Conservation (phyloP, 2,113 vertebrate species). For the Scatophagus argus region DNA sequence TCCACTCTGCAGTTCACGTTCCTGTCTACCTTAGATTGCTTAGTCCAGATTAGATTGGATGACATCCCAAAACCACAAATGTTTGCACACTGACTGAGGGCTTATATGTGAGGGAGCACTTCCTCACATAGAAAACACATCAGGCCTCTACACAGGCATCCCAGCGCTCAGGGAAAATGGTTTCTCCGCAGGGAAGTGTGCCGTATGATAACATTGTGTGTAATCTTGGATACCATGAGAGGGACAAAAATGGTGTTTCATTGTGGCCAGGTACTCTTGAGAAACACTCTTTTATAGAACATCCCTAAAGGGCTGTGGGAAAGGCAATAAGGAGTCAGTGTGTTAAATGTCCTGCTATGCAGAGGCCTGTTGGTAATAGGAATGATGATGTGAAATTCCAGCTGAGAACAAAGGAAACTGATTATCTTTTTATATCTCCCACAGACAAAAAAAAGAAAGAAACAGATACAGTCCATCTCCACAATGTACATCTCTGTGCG, state of each 20-base stretch:
- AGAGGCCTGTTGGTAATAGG: constrained; percentile 46
- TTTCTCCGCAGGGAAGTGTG: constrained; percentile 56
- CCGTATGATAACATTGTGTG: constrained; percentile 68
- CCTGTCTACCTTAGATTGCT: background rate
- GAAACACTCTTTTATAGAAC: constrained; percentile 53
- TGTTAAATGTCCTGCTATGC: constrained; percentile 51
- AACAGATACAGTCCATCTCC: background rate
- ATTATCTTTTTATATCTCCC: constrained; percentile 11
- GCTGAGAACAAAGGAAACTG: constrained; percentile 25
- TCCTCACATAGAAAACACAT: constrained; percentile 47
- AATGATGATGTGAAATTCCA: constrained; percentile 54
- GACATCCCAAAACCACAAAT: constrained; percentile 32
- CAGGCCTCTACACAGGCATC: constrained; percentile 13
- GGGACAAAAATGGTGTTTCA: constrained; percentile 58
- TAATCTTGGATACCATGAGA: constrained; percentile 53
- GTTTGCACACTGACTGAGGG: constrained; percentile 28
- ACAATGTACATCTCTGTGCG: background rate
- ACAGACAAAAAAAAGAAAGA: background rate
- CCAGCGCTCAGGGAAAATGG: constrained; percentile 22
- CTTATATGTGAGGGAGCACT: constrained; percentile 37
- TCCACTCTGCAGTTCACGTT: background rate
- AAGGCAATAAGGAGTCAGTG: constrained; percentile 37
- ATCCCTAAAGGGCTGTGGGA: constrained; percentile 34
- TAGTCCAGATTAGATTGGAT: constrained; percentile 15
- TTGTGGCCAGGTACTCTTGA: constrained; percentile 66